phyloP scores from a whole-genome alignment of 2,888 invertebrate genomes.

The Leptogaster cylindrica region DNA sequence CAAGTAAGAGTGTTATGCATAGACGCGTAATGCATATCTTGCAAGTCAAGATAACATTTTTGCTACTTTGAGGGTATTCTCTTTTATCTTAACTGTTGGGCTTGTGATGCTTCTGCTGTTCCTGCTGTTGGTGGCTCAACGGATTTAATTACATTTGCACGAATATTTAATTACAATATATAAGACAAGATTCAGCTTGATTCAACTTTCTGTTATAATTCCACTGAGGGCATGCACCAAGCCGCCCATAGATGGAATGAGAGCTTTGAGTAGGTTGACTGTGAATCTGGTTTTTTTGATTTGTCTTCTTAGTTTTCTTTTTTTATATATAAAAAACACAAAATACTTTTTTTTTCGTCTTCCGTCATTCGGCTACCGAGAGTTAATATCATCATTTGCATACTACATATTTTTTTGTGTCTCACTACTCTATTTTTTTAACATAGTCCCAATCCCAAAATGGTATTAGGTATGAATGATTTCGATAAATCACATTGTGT shows the following conservation, averaged over 20 bases:
- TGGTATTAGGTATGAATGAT: too few species aligned
- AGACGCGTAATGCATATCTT: conserved; percentile 36
- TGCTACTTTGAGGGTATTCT: conserved; percentile 37
- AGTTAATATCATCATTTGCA: too few species aligned
- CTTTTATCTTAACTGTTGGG: too few species aligned
- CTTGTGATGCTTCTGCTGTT: too few species aligned
- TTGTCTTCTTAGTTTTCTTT: not conserved
- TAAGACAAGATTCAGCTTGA: conserved; percentile 27
- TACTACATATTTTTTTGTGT: too few species aligned
- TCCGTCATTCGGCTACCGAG: too few species aligned
- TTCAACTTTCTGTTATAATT: conserved; percentile 33
- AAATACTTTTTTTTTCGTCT: too few species aligned
- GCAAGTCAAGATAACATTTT: conserved; percentile 24
- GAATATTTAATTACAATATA: conserved; percentile 43
- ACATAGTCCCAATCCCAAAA: too few species aligned
- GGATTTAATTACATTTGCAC: conserved; percentile 44
- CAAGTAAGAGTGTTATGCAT: conserved; percentile 25
- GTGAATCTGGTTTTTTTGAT: conserved; percentile 2
- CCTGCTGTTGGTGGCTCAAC: conserved; percentile 15
- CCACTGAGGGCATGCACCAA: not conserved
- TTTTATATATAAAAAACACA: too few species aligned
- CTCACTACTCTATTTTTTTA: too few species aligned
- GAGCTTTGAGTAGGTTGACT: not conserved
- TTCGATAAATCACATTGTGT: too few species aligned
- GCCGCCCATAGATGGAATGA: not conserved